Percentiles rank a stretch among this genome's conserved stretches.
phyloP scores from a whole-genome alignment of 2,888 invertebrate species.

The Ichneumoninae sp. region DNA sequence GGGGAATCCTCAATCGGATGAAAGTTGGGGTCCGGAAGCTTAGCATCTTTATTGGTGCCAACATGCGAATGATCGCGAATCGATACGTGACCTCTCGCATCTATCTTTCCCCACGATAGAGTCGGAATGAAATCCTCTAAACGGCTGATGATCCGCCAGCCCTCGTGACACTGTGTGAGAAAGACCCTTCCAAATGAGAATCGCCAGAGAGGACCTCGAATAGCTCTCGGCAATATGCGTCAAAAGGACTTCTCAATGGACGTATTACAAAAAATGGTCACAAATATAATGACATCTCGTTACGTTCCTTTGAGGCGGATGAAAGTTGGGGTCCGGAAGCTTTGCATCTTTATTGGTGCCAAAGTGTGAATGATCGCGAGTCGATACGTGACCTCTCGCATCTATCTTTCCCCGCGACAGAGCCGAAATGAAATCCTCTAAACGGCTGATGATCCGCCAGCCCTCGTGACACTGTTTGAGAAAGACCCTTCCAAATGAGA shows the following conservation, averaged over 20 bases:
- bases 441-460: constrained; percentile 22
- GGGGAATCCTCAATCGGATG: not conserved
- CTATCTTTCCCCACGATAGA: constrained; percentile 19
- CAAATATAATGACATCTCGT: not conserved
- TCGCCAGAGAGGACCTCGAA: too few species aligned
- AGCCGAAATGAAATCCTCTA: constrained; percentile 37
- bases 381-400: constrained; percentile 29
- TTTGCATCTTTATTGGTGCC: constrained; percentile 24
- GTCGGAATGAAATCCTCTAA: constrained; percentile 33
- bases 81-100: constrained; percentile 28
- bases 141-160: constrained; percentile 13
- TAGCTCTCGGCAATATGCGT: too few species aligned
- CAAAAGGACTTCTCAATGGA: not conserved
- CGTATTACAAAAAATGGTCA: not conserved
- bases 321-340: not conserved
- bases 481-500: not conserved
- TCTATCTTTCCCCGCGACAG: constrained; percentile 24
- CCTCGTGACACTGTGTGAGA: not conserved
- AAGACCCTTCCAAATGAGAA: not conserved
- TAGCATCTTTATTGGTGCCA: not conserved
- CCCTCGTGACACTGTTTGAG: not conserved
- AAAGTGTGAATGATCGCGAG: constrained; percentile 23
- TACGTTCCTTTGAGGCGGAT: not conserved
- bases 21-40: not conserved
- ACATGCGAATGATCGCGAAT: constrained; percentile 27